Evolutionary conservation across 2,113 vertebrate species (phyloP), one percentile per base, ranked within the genome.

Genomic region (Tympanuchus pallidicinctus): DNA sequence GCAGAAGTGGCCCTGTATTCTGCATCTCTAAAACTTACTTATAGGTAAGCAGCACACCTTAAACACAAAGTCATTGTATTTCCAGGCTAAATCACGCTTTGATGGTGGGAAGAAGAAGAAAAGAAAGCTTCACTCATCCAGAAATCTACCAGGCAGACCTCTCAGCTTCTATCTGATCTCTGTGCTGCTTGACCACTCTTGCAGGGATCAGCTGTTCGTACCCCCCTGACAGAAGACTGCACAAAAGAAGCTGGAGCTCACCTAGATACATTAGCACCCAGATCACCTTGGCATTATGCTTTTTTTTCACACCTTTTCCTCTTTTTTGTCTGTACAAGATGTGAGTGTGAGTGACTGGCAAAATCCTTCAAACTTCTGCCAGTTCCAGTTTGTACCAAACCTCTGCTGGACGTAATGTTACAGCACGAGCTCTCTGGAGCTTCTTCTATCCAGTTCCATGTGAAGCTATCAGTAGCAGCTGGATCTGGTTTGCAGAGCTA

Each of bases 1-100:
- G 77, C 61, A 82, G 81, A 87, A 88, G 86, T 76, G 11, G 65
- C 72, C 76, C 92, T 90, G 61, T 91, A 92, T 97, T 89, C 88
- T 90, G n/a, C 66, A 52, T 90, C 92, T 86, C 88, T 86, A 28
- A 72, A 74, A 64, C 69, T 45, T 50, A 14, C 32, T 57, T 77
- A 36, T 57, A 50, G 48, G 48, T 24, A 60, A 91, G 83, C 65
- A 91, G 66, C 28, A 61, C 57, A 74, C 3, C 34, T 57, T 94
- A 54, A 75, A 59, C 86, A 88, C 73, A 88, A 91, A 90, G 79
- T 40, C 0, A n/a, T 69, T 94, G 89, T 48, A 83, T 84, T 91
- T 91, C 65, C 73, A 91, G 69, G 20, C 72, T 91, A 89, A 92
- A 8, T 66, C 65, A 60, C 6, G 21, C 56, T 42, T 88, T 81